phyloP scores from a whole-genome alignment of 2,797 vertebrate species.

The Heteromormyrus szaboi region DNA sequence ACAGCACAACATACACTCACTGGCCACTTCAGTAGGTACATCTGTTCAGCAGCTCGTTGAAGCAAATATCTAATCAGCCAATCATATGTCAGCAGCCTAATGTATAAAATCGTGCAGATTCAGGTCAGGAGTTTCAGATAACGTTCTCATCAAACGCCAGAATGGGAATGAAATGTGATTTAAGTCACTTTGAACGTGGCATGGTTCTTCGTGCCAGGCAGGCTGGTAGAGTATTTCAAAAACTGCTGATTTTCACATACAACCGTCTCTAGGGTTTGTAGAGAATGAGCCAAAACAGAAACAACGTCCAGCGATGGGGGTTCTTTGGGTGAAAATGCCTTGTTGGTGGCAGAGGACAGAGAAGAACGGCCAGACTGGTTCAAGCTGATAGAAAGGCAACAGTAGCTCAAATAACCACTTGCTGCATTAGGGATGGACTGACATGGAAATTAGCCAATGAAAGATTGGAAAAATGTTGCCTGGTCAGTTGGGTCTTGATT shows the following conservation, averaged over 20 bases:
- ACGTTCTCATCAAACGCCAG: neutral
- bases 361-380: neutral
- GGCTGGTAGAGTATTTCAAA: neutral
- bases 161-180: neutral
- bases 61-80: neutral
- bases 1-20: neutral
- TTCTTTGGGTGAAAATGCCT: neutral
- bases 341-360: neutral
- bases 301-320: neutral
- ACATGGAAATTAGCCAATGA: neutral
- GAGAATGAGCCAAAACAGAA: neutral
- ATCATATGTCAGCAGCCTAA: neutral
- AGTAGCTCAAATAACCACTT: neutral
- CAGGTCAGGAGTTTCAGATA: neutral
- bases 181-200: neutral
- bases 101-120: neutral
- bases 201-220: neutral
- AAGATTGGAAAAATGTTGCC: neutral
- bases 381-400: neutral
- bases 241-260: neutral
- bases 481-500: neutral
- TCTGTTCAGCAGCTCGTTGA: neutral
- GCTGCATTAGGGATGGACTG: neutral
- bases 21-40: neutral
- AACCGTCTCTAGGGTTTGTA: neutral